Evolutionary conservation across 2,888 invertebrate genomes (phyloP).

Genomic region (Magallana nippona): DNA sequence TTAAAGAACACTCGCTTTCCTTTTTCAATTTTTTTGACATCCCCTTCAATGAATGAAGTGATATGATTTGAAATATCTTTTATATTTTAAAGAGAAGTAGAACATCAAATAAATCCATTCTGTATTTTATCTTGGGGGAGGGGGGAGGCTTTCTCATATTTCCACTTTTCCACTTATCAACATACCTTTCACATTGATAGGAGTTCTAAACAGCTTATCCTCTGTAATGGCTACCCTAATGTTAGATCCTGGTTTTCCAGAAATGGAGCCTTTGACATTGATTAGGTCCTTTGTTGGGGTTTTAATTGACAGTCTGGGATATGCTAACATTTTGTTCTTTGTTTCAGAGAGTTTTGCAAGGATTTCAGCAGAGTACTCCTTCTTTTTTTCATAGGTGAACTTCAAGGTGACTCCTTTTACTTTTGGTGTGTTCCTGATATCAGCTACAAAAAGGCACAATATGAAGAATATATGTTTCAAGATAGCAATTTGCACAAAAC

Average conservation of each 20-base stretch:
- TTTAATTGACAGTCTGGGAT: slow-evolving; percentile 59
- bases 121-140: too few species aligned
- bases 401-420: slow-evolving; percentile 57
- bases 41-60: slow-evolving; percentile 39
- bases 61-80: neutral
- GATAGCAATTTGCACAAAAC: neutral
- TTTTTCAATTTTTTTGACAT: slow-evolving; percentile 36
- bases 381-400: slow-evolving; percentile 55
- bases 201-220: slow-evolving; percentile 59
- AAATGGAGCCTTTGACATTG: slow-evolving; percentile 56
- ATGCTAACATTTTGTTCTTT: slow-evolving; percentile 50
- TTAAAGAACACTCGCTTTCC: slow-evolving; percentile 48
- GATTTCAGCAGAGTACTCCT: slow-evolving; percentile 59
- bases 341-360: slow-evolving; percentile 51
- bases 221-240: slow-evolving; percentile 56
- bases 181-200: slow-evolving; percentile 63
- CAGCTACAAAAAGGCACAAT: slow-evolving; percentile 52
- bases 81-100: neutral
- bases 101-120: too few species aligned
- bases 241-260: slow-evolving; percentile 56
- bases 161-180: neutral
- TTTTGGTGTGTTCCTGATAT: slow-evolving; percentile 59
- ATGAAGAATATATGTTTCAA: too few species aligned
- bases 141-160: too few species aligned
- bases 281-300: slow-evolving; percentile 60